Percentiles rank a stretch among this genome's conserved stretches.
Evolutionary conservation across 2,113 vertebrate genomes (phyloP).

Genomic region (Heterocephalus glaber): DNA sequence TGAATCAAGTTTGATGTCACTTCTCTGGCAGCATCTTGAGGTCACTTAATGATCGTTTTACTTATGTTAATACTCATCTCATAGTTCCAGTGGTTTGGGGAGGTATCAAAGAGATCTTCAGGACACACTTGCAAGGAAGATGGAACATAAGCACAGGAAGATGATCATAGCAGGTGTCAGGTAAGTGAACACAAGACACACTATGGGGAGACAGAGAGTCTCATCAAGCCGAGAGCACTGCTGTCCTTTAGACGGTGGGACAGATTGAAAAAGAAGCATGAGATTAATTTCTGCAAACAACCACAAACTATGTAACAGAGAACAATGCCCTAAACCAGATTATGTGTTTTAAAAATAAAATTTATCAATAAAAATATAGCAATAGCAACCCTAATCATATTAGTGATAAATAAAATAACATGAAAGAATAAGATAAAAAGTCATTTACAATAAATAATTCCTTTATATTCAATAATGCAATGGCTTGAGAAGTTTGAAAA

Average conservation of each 20-base stretch:
- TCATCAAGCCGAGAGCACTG: not conserved
- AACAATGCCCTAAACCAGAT: not conserved
- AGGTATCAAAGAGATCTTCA: not conserved
- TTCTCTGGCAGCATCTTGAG: not conserved
- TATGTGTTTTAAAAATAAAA: not conserved
- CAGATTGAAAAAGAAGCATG: not conserved
- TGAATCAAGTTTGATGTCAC: not conserved
- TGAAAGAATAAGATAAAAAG: not conserved
- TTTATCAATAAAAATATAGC: not conserved
- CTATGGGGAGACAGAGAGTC: not conserved
- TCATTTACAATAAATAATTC: not conserved
- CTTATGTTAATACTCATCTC: not conserved
- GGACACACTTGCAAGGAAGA: not conserved
- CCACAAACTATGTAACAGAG: not conserved
- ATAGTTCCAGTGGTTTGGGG: not conserved
- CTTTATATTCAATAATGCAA: not conserved
- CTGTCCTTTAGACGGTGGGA: not conserved
- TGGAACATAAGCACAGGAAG: not conserved
- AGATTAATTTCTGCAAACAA: not conserved
- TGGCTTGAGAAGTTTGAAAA: not conserved
- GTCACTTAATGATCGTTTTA: not conserved
- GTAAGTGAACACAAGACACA: not conserved
- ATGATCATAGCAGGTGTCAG: not conserved
- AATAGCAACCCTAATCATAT: not conserved
- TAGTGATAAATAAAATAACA: not conserved